Evolutionary conservation across 2,888 invertebrate genomes (phyloP), one percentile per base, ranked within the genome.

Genomic region (Callyntrura guangdongensis): DNA sequence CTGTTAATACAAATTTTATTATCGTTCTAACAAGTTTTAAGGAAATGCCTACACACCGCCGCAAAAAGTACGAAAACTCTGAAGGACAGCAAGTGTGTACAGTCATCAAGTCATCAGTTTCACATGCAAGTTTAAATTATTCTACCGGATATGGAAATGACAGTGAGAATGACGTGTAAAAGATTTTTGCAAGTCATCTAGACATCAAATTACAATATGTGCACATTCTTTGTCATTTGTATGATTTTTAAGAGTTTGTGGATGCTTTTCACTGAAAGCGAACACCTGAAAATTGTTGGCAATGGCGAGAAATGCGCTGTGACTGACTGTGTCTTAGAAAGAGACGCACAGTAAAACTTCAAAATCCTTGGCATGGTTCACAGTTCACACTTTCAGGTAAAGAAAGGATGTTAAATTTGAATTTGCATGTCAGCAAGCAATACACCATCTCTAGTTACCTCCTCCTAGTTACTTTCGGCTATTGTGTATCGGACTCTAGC

Each of bases 121-220:
- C n/a, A n/a, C n/a, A n/a, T 61, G 22, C 20, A 61, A 9, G 17
- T 22, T 61, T 61, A 22, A 61, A 61, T 22, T 61, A 22, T 20
- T 61, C 27, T 27, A 86, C 90, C 86, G 86, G 86, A 90, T 86
- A 82, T 86, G 86, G 69, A 81, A 90, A 82, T 90, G 90, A 86
- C 90, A 69, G 79, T 64, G 85, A 90, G 53, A 81, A 86, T 90
- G 86, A 90, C 86, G 61, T 47, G 36, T 67, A 85, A 79, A 85
- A 79, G 3, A 56, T 27, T 20, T 45, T 20, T 17, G 84, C 89
- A 85, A 89, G 89, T 89, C 89, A 89, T 89, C 53, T 20, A 61
- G 20, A 61, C 36, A 5, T 64, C 49, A 67, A 61, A 61, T 14
- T 74, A 20, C n/a, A 47, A 25, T 72, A 9, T 74, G 4, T 36